phyloP scores from a whole-genome alignment of 2,797 vertebrate genomes.

The Serranus cabrilla region DNA sequence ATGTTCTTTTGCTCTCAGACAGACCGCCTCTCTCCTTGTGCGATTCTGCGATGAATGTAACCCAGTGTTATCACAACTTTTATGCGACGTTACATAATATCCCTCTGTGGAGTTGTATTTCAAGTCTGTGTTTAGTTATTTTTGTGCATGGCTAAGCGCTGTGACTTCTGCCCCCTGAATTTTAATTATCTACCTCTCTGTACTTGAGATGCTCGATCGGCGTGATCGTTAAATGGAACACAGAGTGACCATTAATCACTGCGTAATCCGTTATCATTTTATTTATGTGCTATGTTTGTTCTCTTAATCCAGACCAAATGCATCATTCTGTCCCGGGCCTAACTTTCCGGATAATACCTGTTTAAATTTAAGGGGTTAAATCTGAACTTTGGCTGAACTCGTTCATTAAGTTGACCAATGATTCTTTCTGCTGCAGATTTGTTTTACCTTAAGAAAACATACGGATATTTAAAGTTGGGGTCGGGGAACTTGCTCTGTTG shows the following conservation, averaged over 20 bases:
- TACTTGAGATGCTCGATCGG: slow-evolving; percentile 1
- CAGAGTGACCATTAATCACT: not conserved
- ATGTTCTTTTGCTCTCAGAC: slow-evolving; percentile 4
- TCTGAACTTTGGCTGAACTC: not conserved
- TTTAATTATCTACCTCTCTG: slow-evolving; percentile 22
- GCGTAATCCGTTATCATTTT: slow-evolving; percentile 2
- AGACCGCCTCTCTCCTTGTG: slow-evolving; percentile 9
- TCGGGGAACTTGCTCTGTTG: too few species aligned
- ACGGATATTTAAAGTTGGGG: too few species aligned
- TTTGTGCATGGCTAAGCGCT: slow-evolving; percentile 2
- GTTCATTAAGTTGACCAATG: not conserved
- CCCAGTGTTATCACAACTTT: slow-evolving; percentile 36
- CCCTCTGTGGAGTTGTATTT: slow-evolving; percentile 20
- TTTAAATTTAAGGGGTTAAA: not conserved
- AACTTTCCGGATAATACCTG: not conserved
- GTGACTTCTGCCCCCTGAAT: slow-evolving; percentile 19
- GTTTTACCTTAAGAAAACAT: not conserved
- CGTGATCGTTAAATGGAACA: slow-evolving; percentile 16
- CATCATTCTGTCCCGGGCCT: not conserved
- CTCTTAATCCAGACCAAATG: not conserved
- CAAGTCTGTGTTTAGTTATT: slow-evolving; percentile 2
- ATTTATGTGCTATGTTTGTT: not conserved
- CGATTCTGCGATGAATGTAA: slow-evolving; percentile 36
- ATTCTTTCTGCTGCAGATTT: not conserved
- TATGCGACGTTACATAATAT: slow-evolving; percentile 37